Conservation (phyloP, 2,888 invertebrate species). For the Lordiphosa andalusiaca region DNA sequence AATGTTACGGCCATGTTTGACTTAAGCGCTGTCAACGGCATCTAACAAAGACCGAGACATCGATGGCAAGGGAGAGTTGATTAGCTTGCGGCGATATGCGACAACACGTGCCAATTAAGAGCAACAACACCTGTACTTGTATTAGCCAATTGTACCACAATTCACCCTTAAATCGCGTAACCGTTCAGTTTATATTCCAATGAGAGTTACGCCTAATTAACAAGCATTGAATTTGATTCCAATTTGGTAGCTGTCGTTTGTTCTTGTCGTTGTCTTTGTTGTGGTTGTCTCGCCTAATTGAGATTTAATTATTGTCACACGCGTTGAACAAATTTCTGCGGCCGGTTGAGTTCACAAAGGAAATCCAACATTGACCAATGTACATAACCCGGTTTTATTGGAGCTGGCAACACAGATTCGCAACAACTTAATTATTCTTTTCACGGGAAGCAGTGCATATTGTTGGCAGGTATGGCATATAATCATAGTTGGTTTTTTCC, state of each 20-base stretch:
- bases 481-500: too few species aligned
- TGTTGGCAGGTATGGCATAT: too few species aligned
- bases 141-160: slow-evolving; percentile 20
- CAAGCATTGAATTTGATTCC: slow-evolving; percentile 25
- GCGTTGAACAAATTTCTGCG: neutral
- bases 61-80: slow-evolving; percentile 10
- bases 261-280: neutral
- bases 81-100: slow-evolving; percentile 18
- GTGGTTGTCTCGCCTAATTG: slow-evolving; percentile 30
- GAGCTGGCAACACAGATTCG: too few species aligned
- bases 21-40: slow-evolving; percentile 30
- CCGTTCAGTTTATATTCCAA: slow-evolving; percentile 39
- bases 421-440: too few species aligned
- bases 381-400: neutral
- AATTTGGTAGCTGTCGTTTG: slow-evolving; percentile 6
- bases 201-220: slow-evolving; percentile 42
- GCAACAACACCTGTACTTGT: slow-evolving; percentile 32
- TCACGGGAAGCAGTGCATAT: too few species aligned
- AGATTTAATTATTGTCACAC: slow-evolving; percentile 23
- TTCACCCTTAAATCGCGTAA: slow-evolving; percentile 18
- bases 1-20: slow-evolving; percentile 48
- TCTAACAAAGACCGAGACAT: slow-evolving; percentile 15
- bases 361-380: slow-evolving; percentile 8
- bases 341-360: neutral
- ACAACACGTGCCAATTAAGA: slow-evolving; percentile 54